Evolutionary conservation across 2,113 vertebrate genomes (phyloP), one percentile per base, ranked within the genome.

Genomic region (Tringa solitaria): DNA sequence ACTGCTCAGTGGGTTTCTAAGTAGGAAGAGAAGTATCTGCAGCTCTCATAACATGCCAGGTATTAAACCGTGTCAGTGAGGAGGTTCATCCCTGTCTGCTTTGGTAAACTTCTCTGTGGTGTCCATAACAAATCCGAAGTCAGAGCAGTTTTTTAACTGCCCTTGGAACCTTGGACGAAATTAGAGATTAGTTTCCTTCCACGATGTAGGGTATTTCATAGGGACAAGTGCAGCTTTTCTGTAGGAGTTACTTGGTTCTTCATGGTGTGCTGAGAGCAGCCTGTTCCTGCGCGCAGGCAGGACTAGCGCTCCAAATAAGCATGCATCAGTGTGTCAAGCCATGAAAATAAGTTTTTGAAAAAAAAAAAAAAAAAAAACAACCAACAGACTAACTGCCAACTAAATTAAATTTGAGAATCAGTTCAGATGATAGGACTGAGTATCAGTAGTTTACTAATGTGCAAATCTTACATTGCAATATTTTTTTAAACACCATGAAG

Each of bases 71-170:
- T 19, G 16, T 48, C 19, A 24, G 26, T 39, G 56, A 81, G 39
- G 54, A 59, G 19, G 17, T 17, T 4, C 0, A 0, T 83, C 46
- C 18, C 4, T 68, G 0, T 57, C 17, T 78, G 17, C 35, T 59
- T 11, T 59, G 12, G 12, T 72, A 39, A 69, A 54, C 27, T 39
- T 39, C 48, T 65, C 0, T 8, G 2, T 39, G 12, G n/a, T 64
- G 8, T 75, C 37, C 2, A 0, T 43, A 46, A 70, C 54, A 60
- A 64, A 78, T 37, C 13, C 15, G 32, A 72, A 75, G n/a, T 82
- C 35, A 15, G 27, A 32, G 14, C 23, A 48, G 32, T 22, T 75
- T 87, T 85, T 79, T 83, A n/a, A 39, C 51, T 82, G 56, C 30
- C 8, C 8, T 68, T 53, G 14, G 14, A 84, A 59, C 35, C 24